phyloP scores from a whole-genome alignment of 2,113 vertebrate genomes.

The Sinocyclocheilus grahami region DNA sequence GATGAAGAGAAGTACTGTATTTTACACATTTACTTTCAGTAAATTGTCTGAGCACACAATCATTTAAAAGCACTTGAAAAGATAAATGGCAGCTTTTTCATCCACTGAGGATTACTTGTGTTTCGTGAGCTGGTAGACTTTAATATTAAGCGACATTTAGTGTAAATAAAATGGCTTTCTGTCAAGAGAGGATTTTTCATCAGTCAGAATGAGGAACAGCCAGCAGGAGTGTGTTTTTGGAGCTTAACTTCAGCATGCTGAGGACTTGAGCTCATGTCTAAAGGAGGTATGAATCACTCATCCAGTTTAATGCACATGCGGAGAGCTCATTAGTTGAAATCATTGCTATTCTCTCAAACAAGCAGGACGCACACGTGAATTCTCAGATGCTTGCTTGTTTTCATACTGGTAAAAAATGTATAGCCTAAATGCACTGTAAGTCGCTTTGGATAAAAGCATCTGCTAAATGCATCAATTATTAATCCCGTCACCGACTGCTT shows the following conservation, averaged over 20 bases:
- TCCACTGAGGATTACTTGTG: constrained; percentile 1
- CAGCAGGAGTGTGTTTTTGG: neutral
- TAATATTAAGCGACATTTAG: neutral
- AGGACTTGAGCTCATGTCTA: constrained; percentile 10
- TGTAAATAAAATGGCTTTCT: constrained; percentile 27
- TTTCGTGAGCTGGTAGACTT: constrained; percentile 14
- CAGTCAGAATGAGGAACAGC: constrained; percentile 17
- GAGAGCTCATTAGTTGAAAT: neutral
- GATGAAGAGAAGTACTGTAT: constrained; percentile 3
- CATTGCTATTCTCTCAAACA: neutral
- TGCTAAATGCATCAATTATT: too few species aligned
- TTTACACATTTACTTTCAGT: constrained; percentile 9
- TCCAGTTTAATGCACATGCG: neutral
- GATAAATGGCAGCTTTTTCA: constrained; percentile 16
- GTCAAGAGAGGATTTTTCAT: constrained; percentile 4
- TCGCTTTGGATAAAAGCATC: too few species aligned
- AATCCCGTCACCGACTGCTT: constrained; percentile 45
- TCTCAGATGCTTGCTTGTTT: constrained; percentile 8
- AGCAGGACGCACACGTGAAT: constrained; percentile 1
- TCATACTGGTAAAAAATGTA: too few species aligned
- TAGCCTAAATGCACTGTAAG: too few species aligned
- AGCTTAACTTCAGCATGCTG: constrained; percentile 22
- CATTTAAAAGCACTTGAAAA: neutral
- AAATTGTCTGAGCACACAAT: neutral
- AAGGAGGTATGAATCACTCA: neutral